phyloP scores from a whole-genome alignment of 37 sponge, comb jelly and placozoan species.

The Crambe crambe region DNA sequence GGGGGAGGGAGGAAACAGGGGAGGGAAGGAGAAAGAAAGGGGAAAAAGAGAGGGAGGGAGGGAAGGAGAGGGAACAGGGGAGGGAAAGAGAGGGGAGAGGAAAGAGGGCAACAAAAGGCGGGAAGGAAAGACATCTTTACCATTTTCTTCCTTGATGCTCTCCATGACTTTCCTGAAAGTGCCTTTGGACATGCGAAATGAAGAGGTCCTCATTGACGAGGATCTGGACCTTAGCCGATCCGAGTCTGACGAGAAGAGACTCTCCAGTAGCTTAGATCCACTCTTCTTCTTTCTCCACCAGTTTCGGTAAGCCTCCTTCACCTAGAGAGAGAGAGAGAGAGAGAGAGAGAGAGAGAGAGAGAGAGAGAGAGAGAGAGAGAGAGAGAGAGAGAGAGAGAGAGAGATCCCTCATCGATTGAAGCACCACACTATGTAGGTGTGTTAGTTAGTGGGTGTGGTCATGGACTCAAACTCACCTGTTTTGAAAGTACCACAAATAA shows the following conservation, averaged over 20 bases:
- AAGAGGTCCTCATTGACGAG: not conserved
- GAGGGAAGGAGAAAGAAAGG: no score
- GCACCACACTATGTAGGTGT: no score
- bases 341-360: not conserved
- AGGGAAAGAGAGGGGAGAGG: no score
- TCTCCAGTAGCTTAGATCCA: slow-evolving; percentile 19
- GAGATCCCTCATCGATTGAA: no score
- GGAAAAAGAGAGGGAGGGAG: no score
- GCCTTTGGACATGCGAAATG: not conserved
- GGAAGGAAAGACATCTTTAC: no score
- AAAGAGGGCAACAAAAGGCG: no score
- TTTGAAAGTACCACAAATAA: slow-evolving; percentile 35
- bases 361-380: not conserved
- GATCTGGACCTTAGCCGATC: not conserved
- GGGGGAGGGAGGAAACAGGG: no score
- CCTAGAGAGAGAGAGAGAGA: not conserved
- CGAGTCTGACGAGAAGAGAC: not conserved
- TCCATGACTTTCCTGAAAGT: not conserved
- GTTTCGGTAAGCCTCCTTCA: slow-evolving; percentile 33
- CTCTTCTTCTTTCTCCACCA: slow-evolving; percentile 30
- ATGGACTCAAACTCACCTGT: slow-evolving; percentile 10
- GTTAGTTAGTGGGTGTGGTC: no score
- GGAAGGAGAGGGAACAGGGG: no score
- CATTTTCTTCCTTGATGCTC: not conserved
- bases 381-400: not conserved